Percentiles rank a stretch among this genome's conserved stretches.
Conservation (phyloP, 2,797 vertebrate genomes). For the Cephalopachus bancanus region DNA sequence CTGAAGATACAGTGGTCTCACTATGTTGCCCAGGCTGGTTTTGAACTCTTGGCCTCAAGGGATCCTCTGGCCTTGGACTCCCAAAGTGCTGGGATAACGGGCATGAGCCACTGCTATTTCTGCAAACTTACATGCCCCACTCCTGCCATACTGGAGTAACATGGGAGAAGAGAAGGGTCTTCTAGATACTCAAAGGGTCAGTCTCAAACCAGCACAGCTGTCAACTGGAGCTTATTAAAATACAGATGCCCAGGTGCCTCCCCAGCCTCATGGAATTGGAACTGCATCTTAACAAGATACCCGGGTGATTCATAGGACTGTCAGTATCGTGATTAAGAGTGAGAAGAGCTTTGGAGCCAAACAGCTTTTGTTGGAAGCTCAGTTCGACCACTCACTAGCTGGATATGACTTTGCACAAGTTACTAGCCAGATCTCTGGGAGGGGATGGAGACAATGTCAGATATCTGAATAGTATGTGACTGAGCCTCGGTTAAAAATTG, state of each 20-base stretch:
- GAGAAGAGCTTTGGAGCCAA: neutral
- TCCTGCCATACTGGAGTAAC: neutral
- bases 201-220: neutral
- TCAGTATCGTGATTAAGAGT: neutral
- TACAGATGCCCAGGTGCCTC: neutral
- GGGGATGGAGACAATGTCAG: neutral
- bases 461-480: neutral
- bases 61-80: too few species aligned
- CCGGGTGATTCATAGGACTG: fast-evolving
- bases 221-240: neutral
- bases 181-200: neutral
- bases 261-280: neutral
- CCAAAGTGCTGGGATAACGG: too few species aligned
- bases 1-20: too few species aligned
- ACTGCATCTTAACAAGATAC: neutral
- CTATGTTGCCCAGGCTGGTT: too few species aligned
- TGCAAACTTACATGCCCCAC: neutral
- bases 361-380: neutral
- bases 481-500: neutral
- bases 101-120: neutral
- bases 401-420: neutral
- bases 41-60: too few species aligned
- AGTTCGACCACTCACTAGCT: neutral
- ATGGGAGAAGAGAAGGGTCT: neutral
- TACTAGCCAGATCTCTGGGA: neutral